Conservation (phyloP, 2,113 vertebrate species). For the Malaclemys terrapin region DNA sequence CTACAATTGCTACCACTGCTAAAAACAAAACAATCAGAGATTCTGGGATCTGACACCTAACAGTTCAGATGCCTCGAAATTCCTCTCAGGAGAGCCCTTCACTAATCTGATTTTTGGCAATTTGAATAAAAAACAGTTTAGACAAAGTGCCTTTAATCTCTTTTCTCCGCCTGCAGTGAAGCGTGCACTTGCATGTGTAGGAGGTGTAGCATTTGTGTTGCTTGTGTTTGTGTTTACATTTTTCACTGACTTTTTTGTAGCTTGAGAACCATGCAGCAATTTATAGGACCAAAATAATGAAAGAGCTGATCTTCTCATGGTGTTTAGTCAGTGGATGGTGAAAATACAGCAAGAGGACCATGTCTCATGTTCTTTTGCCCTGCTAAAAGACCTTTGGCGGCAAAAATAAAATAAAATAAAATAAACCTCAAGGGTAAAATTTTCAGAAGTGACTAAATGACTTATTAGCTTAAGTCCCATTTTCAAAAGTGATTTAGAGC, state of each 20-base stretch:
- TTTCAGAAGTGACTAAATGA: neutral
- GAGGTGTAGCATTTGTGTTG: rapidly evolving
- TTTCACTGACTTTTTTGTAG: neutral
- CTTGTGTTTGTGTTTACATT: rapidly evolving
- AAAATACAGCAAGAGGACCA: rapidly evolving
- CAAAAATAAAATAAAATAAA: neutral
- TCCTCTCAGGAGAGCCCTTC: neutral
- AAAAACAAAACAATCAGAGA: neutral
- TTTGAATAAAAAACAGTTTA: rapidly evolving
- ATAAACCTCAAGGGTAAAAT: neutral
- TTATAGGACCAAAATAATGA: rapidly evolving
- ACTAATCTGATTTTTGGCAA: neutral
- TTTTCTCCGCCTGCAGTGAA: neutral
- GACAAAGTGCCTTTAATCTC: neutral
- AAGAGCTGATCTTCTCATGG: neutral
- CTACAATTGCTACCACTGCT: rapidly evolving
- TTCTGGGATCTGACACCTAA: rapidly evolving
- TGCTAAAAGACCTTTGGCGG: neutral
- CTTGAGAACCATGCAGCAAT: neutral
- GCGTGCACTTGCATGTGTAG: neutral
- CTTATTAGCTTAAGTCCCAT: neutral
- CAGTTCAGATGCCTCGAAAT: neutral
- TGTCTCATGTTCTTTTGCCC: neutral
- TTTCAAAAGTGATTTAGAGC: neutral
- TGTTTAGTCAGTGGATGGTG: neutral